Conservation (phyloP, 2,888 invertebrate species). For the Polymixis flavicincta region DNA sequence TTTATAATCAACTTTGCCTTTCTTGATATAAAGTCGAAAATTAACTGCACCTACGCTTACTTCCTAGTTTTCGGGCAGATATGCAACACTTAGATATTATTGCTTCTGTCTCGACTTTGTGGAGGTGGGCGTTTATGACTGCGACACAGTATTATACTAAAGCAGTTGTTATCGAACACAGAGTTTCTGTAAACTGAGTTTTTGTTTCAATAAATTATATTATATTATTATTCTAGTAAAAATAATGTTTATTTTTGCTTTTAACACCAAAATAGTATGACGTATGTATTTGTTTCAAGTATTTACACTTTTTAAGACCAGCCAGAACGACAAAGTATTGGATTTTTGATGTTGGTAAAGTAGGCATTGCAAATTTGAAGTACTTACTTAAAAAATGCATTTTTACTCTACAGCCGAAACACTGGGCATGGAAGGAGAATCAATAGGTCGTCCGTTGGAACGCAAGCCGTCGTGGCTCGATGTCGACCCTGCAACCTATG, state of each 20-base stretch:
- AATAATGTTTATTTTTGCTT: neutral
- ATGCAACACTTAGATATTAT: neutral
- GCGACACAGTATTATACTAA: too few relatives aligned
- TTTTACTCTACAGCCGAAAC: conserved; percentile 92
- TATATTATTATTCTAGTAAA: neutral
- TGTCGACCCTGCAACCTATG: conserved; percentile 78
- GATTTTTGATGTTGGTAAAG: neutral
- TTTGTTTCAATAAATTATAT: too few relatives aligned
- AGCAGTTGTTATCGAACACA: too few relatives aligned
- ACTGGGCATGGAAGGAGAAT: conserved; percentile 94
- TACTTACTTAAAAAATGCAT: neutral
- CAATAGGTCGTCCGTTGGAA: conserved; percentile 83
- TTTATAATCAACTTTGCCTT: conserved; percentile 6
- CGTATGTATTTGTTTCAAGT: neutral
- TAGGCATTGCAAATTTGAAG: neutral
- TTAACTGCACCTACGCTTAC: neutral
- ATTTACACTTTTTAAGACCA: neutral
- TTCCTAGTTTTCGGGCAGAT: neutral
- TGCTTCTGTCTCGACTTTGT: too few relatives aligned
- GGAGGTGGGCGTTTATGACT: too few relatives aligned
- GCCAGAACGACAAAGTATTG: neutral
- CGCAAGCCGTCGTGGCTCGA: conserved; percentile 88
- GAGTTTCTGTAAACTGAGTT: too few relatives aligned
- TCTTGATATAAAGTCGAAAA: neutral
- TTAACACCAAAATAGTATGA: neutral